Base-by-base conservation (phyloP, 2,797 vertebrate genomes). In the Myotis daubentonii region DNA sequence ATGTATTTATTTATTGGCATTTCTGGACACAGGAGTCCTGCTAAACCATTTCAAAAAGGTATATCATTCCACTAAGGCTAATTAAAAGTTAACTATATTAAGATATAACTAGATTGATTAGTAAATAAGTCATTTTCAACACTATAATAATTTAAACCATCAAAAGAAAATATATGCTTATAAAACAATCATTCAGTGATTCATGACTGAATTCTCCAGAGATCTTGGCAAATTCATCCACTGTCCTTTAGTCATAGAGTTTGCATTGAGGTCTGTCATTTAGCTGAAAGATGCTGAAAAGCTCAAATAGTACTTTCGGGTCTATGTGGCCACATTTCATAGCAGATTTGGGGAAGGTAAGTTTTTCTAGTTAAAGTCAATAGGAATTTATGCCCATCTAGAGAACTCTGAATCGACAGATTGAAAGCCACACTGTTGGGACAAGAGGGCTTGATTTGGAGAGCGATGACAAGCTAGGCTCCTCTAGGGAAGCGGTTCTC, bases 281-380 rank as follows among this genome's bases (percentile, higher is more conserved):
- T 30, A 87, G 23, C 9, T 70, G 68, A 94, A 96, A 89, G 5
- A 78, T 70, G 41, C 28, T 1, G 36, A 80, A 96, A 89, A 93
- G n/a, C 6, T 85, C 36, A 38, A 80, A 72, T 38, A 88, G 8
- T 49, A 94, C 87, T 0, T 36, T 2, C 44, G 13, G 20, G 3
- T 72, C 80, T 82, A 30, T 33, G 7, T 78, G 55, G 5, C 13
- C 90, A 93, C 19, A 19, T 81, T 95, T 88, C 23, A 23, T 7
- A 87, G 78, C 33, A 74, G 41, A 53, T 41, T 71, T 33, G 47
- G 65, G 53, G 55, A 47, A 22, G n/a, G n/a, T 57, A 62, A 70
- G 33, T 94, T 89, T 75, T 89, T 91, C 47, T 60, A 78, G 55
- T 82, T 75, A 57, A 91, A 44, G 81, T 92, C 82, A 91, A 71